Evolutionary conservation across 2,797 vertebrate species (phyloP), one percentile per base, ranked within the genome.

Genomic region (Catostomus latipinnis): DNA sequence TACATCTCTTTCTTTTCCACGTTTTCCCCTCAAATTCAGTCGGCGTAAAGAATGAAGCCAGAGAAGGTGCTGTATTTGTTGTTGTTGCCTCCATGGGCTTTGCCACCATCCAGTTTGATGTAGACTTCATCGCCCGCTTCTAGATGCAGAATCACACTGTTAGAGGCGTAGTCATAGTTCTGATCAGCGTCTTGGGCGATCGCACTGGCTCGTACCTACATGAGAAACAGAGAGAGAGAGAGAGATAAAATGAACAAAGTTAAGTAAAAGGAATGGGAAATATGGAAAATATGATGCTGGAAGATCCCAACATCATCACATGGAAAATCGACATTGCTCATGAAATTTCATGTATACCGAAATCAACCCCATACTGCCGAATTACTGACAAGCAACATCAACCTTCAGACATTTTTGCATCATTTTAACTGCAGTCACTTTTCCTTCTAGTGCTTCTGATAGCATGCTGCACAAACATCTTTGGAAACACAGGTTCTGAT

Each of bases 61-160:
- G 96, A 97, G 93, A 98, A 99, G 85, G 98, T 99, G 96, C 97
- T 99, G 93, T 99, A 99, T 91, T 98, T 99, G 95, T 99, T 99
- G 96, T 96, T 98, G 95, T 99, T 99, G 82, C 98, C 98, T 0
- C 98, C 97, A 0, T 99, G 98, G 34, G 96, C 98, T 92, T 99
- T 99, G 88, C 98, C 98, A 9, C 97, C 98, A 0, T 99, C 98
- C 81, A 99, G 93, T 90, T 98, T 98, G 92, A 99, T 96, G 92
- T 97, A 99, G 84, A 98, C 95, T 84, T 99, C 97, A 8, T 99
- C 97, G 0, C 97, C 97, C 0, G 95, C 96, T 13, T 99, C 97
- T 92, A 98, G 94, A 90, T 99, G 98, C 86, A 99, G 95, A 90
- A 99, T 97, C 88, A 98, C 98, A 49, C 97, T 99, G 94, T 98